Percentiles rank a stretch among this genome's conserved stretches.
Conservation (phyloP, 2,113 vertebrate genomes). For the Nesoenas mayeri region DNA sequence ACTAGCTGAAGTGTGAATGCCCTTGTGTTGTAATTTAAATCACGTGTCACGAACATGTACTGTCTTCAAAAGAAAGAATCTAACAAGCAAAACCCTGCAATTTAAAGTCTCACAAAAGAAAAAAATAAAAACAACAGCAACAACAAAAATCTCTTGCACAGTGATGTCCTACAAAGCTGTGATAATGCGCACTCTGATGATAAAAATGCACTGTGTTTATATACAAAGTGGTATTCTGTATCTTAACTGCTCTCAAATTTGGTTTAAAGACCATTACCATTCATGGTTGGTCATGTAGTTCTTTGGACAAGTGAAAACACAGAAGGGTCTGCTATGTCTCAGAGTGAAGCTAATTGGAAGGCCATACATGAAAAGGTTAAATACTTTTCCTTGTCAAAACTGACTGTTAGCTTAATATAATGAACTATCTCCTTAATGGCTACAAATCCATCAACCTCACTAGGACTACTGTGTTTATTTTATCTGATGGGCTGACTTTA, state of each 20-base stretch:
- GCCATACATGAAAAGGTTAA: background rate
- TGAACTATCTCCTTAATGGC: background rate
- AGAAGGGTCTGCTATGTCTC: background rate
- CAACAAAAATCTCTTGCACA: background rate
- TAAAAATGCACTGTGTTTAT: background rate
- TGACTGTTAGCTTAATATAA: constrained; percentile 1
- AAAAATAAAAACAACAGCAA: background rate
- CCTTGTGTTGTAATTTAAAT: background rate
- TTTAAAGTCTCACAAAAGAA: background rate
- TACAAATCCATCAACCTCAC: background rate
- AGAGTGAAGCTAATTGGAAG: constrained; percentile 3
- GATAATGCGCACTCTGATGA: background rate
- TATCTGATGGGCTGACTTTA: background rate
- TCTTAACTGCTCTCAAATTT: background rate
- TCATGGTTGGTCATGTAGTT: background rate
- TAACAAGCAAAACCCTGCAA: background rate
- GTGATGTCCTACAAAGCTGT: background rate
- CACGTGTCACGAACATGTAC: background rate
- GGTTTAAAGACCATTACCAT: background rate
- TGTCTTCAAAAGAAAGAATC: background rate
- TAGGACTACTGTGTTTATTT: background rate
- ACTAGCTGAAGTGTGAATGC: background rate
- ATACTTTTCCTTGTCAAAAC: background rate
- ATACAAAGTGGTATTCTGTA: background rate
- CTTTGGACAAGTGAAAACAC: background rate